A percentile compares a stretch with the other conserved stretches of the same genome.
phyloP scores from a whole-genome alignment of 1,140 invertebrate species.

The Aricia agestis region DNA sequence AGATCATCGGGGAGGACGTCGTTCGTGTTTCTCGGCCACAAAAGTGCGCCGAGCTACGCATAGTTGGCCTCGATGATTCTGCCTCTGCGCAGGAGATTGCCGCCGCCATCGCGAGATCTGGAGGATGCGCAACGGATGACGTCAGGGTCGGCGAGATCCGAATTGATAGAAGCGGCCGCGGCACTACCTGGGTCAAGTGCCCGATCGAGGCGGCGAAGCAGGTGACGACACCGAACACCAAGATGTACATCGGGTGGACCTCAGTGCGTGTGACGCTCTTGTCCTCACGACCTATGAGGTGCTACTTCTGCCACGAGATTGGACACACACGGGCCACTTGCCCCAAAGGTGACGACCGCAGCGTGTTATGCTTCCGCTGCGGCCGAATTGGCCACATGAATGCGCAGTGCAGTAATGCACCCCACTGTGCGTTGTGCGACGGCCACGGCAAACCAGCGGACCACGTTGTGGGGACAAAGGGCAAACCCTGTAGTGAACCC shows the following conservation, averaged over 20 bases:
- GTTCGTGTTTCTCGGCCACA: constrained; percentile 12
- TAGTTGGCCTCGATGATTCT: not conserved
- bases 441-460: no score
- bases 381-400: constrained; percentile 1
- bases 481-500: no score
- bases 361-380: constrained; percentile 23
- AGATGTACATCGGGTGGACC: not conserved
- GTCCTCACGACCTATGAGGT: constrained; percentile 9
- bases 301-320: constrained; percentile 12
- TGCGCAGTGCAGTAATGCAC: not conserved
- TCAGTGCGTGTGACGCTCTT: not conserved
- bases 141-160: constrained; percentile 9
- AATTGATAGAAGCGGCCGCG: not conserved
- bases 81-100: constrained; percentile 15
- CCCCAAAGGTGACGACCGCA: no score
- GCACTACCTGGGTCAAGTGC: no score
- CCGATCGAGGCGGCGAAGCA: constrained; percentile 19
- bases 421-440: no score
- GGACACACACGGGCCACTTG: constrained; percentile 19
- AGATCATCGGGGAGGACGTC: not conserved
- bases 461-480: no score
- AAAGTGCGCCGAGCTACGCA: constrained; percentile 14
- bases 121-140: not conserved
- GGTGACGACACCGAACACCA: not conserved
- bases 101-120: not conserved